Evolutionary conservation across 2,888 invertebrate species (phyloP), one percentile per base, ranked within the genome.

Genomic region (Polydrusus cervinus): DNA sequence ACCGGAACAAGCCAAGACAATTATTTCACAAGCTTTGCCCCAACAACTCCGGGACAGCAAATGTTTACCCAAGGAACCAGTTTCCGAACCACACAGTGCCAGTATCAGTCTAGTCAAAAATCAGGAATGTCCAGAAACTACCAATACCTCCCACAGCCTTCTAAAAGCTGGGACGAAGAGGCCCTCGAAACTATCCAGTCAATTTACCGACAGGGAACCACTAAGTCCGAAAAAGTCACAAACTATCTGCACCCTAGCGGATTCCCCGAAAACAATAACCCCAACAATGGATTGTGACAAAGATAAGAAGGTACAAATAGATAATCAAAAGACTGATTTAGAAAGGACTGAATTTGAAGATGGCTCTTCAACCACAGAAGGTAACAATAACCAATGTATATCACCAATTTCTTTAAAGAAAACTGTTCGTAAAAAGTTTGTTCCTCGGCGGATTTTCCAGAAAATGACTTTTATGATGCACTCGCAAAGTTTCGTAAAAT

Each of bases 251-350:
- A 62, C 51, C 65, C 69, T 2, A 60, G 47, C 40, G 69, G 74
- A 64, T 70, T 49, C 51, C 62, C 61, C n/a, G 53, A 53, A 65
- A 53, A 57, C n/a, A 51, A 70, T 16, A 69, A 69, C 18, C 70
- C 45, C 49, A 60, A 60, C 49, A 68, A 43, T 40, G 69, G 69
- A 65, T 72, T 76, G 71, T 75, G 75, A 71, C 75, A 68, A 62
- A 75, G 75, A 68, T 67, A 68, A 47, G 47, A 47, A 47, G 47
- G 45, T 71, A 65, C 64, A 65, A 64, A 66, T 25, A 62, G 75
- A 74, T 71, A 57, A 68, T 69, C 66, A 78, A 62, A 80, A 81
- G 79, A 76, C 80, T 78, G 77, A 80, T 68, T 66, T 78, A 45
- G 57, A 74, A 49, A 76, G 76, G 57, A 81, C 79, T 72, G 73